Evolutionary conservation across 2,797 vertebrate genomes (phyloP).

Genomic region (Astyanax mexicanus): DNA sequence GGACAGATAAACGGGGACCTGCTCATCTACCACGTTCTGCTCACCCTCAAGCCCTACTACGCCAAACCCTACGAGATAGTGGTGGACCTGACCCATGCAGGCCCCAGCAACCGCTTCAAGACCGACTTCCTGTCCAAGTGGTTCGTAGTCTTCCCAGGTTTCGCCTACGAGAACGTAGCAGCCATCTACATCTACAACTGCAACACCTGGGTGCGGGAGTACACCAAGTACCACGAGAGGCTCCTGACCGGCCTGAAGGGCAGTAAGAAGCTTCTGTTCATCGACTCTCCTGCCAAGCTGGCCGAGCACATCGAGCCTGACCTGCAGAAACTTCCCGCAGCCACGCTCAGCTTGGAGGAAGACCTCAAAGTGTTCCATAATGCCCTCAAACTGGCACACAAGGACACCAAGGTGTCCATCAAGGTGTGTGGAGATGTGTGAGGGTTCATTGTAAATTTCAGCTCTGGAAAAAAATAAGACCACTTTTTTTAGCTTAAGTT

Average conservation of each 20-base stretch:
- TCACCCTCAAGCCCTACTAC: conserved; percentile 97
- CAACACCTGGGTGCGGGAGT: conserved; percentile 98
- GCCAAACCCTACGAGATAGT: conserved; percentile 98
- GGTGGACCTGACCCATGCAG: conserved; percentile 94
- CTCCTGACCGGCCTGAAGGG: conserved; percentile 95
- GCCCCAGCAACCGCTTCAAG: conserved; percentile 96
- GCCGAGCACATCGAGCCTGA: conserved; percentile 94
- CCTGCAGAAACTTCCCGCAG: conserved; percentile 95
- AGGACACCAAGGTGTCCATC: conserved; percentile 97
- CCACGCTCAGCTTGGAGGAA: conserved; percentile 93
- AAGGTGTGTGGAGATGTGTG: conserved; percentile 84
- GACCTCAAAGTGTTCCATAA: conserved; percentile 98
- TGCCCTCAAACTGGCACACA: conserved; percentile 95
- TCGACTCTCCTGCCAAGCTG: conserved; percentile 90
- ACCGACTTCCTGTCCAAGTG: conserved; percentile 98
- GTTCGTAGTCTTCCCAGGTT: conserved; percentile 98
- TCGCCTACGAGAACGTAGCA: conserved; percentile 96
- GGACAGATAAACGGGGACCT: conserved; percentile 97
- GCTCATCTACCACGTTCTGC: conserved; percentile 94
- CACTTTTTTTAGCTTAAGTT: too few species aligned
- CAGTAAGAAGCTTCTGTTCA: conserved; percentile 95
- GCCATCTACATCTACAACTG: conserved; percentile 98
- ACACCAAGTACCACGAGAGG: conserved; percentile 97
- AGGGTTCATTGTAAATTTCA: not conserved
- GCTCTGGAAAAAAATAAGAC: too few species aligned